These are phyloP conservation scores for Fistularia commersonii DNA, from an alignment of 2,797 vertebrate species.

Conservation along the genomic window DNA sequence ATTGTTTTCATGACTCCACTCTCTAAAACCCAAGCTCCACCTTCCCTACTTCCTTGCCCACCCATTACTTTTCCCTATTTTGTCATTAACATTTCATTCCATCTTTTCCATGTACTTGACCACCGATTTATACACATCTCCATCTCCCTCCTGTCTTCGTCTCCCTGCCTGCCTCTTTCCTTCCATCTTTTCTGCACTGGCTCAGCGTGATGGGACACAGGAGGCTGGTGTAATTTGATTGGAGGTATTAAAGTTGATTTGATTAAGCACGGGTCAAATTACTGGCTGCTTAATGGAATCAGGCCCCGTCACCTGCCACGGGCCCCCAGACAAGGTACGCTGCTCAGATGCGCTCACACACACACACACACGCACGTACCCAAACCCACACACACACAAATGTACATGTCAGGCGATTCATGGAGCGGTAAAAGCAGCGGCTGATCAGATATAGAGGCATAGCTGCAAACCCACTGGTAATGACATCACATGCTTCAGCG, in stretches of 20 bases:
- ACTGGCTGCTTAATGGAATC: constrained; percentile 64
- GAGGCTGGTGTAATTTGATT: constrained; percentile 65
- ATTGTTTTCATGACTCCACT: too few species aligned
- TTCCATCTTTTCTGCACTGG: constrained; percentile 15
- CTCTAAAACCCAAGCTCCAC: too few species aligned
- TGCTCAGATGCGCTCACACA: constrained; percentile 18
- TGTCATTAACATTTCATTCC: too few species aligned
- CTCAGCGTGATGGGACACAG: constrained; percentile 48
- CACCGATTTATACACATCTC: neutral
- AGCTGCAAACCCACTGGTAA: constrained; percentile 1
- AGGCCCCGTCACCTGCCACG: constrained; percentile 52
- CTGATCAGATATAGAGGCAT: constrained; percentile 6
- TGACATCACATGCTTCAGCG: constrained; percentile 6
- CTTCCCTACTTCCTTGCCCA: too few species aligned
- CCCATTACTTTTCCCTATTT: too few species aligned
- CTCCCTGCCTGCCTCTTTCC: constrained; percentile 5
- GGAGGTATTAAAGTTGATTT: constrained; percentile 65
- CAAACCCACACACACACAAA: constrained; percentile 15
- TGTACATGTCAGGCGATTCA: constrained; percentile 2
- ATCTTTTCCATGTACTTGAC: neutral
- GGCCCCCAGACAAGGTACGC: constrained; percentile 24
- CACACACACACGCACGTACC: constrained; percentile 18
- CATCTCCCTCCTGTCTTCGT: constrained; percentile 3
- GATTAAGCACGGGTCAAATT: constrained; percentile 63
- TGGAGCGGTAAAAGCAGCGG: neutral